A percentile compares a stretch with the other conserved stretches of the same genome.
Evolutionary conservation across 2,113 vertebrate species (phyloP).

Genomic region (Potamarius usumacintae): DNA sequence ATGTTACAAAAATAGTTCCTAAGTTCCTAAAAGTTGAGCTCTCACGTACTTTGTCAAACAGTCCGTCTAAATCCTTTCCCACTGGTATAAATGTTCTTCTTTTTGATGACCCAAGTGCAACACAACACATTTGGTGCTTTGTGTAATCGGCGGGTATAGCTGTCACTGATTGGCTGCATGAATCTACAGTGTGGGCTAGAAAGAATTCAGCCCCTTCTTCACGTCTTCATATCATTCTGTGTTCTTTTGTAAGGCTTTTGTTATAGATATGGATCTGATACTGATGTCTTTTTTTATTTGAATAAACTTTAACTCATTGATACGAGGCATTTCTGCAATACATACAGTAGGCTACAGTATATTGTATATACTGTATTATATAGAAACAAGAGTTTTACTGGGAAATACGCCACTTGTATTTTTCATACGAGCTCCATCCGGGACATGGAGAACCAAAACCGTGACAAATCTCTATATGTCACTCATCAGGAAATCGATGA

Average conservation of each 20-base stretch:
- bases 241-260: background rate
- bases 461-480: too few species aligned
- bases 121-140: background rate
- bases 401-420: too few species aligned
- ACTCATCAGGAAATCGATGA: too few species aligned
- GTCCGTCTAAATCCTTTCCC: background rate
- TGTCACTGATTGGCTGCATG: background rate
- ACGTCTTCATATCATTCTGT: background rate
- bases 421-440: too few species aligned
- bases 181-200: background rate
- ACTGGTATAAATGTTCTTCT: background rate
- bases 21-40: background rate
- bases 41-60: background rate
- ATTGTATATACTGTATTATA: background rate
- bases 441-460: too few species aligned
- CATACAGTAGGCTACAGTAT: background rate
- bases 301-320: background rate
- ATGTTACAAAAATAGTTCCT: background rate
- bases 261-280: background rate
- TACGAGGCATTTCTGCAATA: background rate
- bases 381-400: too few species aligned
- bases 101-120: background rate
- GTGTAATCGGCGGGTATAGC: background rate
- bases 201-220: slow-evolving; percentile 1
- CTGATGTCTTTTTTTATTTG: background rate